These are phyloP conservation scores for Eugnorisma glareosa DNA, from an alignment of 2,888 invertebrate species.

Conservation along the genomic window DNA sequence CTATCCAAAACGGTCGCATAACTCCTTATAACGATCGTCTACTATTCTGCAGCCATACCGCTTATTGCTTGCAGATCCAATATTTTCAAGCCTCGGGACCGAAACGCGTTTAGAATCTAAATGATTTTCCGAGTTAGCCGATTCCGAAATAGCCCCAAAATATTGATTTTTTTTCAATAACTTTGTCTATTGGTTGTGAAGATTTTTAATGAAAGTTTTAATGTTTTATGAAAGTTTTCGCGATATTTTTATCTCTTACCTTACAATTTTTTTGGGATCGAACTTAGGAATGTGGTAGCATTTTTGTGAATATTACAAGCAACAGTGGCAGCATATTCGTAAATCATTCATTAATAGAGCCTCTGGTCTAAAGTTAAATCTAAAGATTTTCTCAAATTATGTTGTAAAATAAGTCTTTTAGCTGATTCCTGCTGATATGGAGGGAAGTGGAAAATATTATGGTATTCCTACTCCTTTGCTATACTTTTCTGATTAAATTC, in stretches of 20 bases:
- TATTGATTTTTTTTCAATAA: conserved; percentile 56
- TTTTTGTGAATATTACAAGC: neutral
- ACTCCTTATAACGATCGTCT: conserved; percentile 77
- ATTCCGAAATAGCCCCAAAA: conserved; percentile 67
- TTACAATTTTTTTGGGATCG: neutral
- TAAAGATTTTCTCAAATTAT: neutral
- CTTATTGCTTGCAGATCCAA: conserved; percentile 80
- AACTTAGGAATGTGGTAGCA: neutral
- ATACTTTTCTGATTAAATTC: too few relatives aligned
- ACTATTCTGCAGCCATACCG: conserved; percentile 78
- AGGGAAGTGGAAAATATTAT: too few relatives aligned
- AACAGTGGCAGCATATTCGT: neutral
- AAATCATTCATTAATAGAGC: neutral
- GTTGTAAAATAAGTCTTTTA: neutral
- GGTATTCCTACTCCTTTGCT: too few relatives aligned
- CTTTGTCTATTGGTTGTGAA: conserved; percentile 31
- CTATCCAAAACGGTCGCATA: conserved; percentile 72
- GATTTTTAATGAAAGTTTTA: conserved; percentile 24
- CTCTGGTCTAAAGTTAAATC: neutral
- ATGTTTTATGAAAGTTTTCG: neutral
- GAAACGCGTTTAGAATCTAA: conserved; percentile 78
- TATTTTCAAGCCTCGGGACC: conserved; percentile 78
- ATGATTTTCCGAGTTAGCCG: conserved; percentile 73
- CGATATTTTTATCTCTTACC: neutral
- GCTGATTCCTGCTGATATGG: too few relatives aligned